Percentiles rank a stretch among this genome's conserved stretches.
phyloP scores from a whole-genome alignment of 2,113 vertebrate genomes.

The Spea multiplicata region DNA sequence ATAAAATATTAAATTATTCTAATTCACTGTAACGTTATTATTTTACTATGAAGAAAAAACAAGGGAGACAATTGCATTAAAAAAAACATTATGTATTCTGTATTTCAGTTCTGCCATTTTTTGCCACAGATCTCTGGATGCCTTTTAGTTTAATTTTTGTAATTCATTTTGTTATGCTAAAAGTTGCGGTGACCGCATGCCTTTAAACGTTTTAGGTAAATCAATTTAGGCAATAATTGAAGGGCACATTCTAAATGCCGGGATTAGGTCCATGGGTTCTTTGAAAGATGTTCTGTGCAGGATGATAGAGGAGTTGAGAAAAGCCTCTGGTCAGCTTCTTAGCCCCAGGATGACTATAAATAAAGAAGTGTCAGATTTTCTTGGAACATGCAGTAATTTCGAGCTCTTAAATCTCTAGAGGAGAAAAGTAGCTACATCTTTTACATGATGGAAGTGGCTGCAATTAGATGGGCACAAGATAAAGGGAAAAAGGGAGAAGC shows the following conservation, averaged over 20 bases:
- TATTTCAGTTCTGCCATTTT: too few species aligned
- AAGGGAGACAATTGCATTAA: too few species aligned
- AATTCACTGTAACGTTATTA: too few species aligned
- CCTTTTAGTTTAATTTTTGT: too few species aligned
- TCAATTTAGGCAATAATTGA: background rate
- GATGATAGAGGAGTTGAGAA: conserved; percentile 14
- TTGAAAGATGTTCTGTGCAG: background rate
- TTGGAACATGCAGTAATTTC: background rate
- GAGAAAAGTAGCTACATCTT: background rate
- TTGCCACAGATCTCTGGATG: too few species aligned
- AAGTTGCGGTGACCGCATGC: too few species aligned
- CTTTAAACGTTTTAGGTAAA: too few species aligned
- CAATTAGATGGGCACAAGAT: background rate
- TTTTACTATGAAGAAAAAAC: too few species aligned
- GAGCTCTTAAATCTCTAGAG: conserved; percentile 12
- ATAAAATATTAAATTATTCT: too few species aligned
- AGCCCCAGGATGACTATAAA: conserved; percentile 19
- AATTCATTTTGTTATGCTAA: too few species aligned
- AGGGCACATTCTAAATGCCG: background rate
- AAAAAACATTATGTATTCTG: too few species aligned
- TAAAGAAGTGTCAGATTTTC: conserved; percentile 14
- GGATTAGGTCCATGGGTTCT: conserved; percentile 3
- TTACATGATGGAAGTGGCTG: background rate
- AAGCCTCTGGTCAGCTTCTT: conserved; percentile 8
- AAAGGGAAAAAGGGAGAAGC: background rate